Evolutionary conservation across 2,113 vertebrate genomes (phyloP), one percentile per base, ranked within the genome.

Genomic region (Cochlearius cochlearius): DNA sequence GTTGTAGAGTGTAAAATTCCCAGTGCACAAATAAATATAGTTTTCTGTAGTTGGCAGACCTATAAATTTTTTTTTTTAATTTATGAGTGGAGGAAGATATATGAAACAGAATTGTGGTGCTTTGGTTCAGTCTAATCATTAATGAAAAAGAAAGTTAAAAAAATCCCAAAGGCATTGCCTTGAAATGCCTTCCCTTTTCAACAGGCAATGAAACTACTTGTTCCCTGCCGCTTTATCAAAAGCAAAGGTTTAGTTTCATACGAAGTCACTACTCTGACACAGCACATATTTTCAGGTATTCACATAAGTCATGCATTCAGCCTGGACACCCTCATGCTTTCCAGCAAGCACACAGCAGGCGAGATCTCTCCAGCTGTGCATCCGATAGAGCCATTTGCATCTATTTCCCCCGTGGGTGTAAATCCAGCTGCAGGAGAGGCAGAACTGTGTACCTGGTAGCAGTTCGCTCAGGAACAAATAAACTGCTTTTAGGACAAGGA

Each of bases 261-360:
- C 38, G 13, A 67, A 72, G 41, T 30, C 21, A 27, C 22, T 80
- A 14, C 29, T 81, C 30, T 45, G 60, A 45, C 4, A 22, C 5
- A 56, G 30, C 17, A 53, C 0, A 0, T 75, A 34, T 34, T 26
- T 91, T 45, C 1, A 2, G 30, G 14, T 63, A 19, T 63, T 91
- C 52, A 50, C 10, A 9, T 4, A 22, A 16, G 15, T 15, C 52
- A 10, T 60, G 3, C 11, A 4, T 6, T 26, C n/a, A 78, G 30
- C 18, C 30, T 30, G 73, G 47, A 38, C 11, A 50, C 10, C 7
- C 30, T 63, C 17, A 0, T 21, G 30, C 25, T 53, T 60, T 25
- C 79, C 7, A 8, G 30, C 7, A 25, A 0, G 1, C 17, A 13
- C 62, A 41, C 27, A 84, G 77, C 75, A 45, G 39, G 75, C 3